Percentiles rank a stretch among this genome's conserved stretches.
Conservation (phyloP, 1,140 invertebrate genomes). For the Lasioglossum baleicum region DNA sequence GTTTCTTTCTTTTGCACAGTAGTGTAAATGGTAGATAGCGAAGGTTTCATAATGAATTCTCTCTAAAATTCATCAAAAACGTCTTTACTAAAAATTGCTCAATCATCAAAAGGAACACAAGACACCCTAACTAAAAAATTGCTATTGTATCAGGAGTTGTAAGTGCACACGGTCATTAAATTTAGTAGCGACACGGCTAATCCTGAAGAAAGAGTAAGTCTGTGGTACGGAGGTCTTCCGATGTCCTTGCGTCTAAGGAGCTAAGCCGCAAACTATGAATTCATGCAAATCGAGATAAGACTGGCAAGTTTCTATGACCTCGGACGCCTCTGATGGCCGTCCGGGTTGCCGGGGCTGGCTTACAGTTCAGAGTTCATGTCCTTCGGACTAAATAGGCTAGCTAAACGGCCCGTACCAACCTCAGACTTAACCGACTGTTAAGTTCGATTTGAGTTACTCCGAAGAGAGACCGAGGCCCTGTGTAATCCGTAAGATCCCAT, state of each 20-base stretch:
- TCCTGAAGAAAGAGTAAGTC: constrained; percentile 23
- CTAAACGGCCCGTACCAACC: constrained; percentile 56
- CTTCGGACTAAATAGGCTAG: constrained; percentile 47
- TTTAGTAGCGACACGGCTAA: not conserved
- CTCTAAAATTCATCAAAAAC: too few relatives aligned
- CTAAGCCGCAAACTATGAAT: constrained; percentile 75
- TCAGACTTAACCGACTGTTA: constrained; percentile 72
- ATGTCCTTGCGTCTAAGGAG: constrained; percentile 61
- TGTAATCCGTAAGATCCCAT: constrained; percentile 52
- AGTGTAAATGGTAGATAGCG: too few relatives aligned
- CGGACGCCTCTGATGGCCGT: constrained; percentile 56
- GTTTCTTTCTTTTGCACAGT: too few relatives aligned
- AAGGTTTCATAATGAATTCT: too few relatives aligned
- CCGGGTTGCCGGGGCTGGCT: constrained; percentile 62
- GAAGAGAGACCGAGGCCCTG: constrained; percentile 46
- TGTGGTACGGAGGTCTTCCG: constrained; percentile 27
- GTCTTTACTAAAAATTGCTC: too few relatives aligned
- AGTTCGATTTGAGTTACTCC: constrained; percentile 66
- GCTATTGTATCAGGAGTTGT: not conserved
- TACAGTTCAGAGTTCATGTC: constrained; percentile 55
- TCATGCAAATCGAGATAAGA: constrained; percentile 78
- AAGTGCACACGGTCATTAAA: not conserved
- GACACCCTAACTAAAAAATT: not conserved
- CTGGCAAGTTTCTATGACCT: constrained; percentile 67
- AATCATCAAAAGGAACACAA: too few relatives aligned